Evolutionary conservation across 37 sponge, comb jelly and placozoan species (phyloP).

Genomic region (Eunapius fragilis): DNA sequence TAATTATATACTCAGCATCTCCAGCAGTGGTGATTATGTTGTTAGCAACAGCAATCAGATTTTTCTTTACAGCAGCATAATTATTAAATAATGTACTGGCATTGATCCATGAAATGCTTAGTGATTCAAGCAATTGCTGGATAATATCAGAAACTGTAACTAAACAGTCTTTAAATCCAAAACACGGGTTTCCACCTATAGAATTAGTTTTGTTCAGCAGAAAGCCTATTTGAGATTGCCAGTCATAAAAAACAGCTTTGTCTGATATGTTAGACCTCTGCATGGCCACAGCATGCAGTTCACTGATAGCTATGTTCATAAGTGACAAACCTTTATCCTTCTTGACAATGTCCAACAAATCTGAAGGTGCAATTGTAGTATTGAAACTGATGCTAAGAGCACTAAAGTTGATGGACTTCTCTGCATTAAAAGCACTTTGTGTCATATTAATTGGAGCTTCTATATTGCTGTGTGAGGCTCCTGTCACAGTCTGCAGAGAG

Average conservation of each 20-base stretch:
- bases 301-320: background rate
- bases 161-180: slow-evolving; percentile 40
- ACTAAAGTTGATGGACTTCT: slow-evolving; percentile 5
- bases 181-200: slow-evolving; percentile 13
- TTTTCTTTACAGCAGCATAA: background rate
- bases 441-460: background rate
- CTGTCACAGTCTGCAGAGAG: background rate
- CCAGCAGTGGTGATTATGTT: background rate
- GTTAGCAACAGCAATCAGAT: background rate
- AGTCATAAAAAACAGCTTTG: slow-evolving; percentile 17
- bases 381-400: slow-evolving; percentile 8
- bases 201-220: slow-evolving; percentile 1
- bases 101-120: background rate
- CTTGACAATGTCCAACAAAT: background rate
- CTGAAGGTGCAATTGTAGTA: background rate
- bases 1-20: background rate
- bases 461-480: background rate
- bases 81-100: background rate
- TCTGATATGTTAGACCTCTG: background rate
- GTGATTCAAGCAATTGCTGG: background rate
- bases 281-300: background rate
- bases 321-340: background rate
- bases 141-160: background rate
- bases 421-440: background rate
- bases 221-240: slow-evolving; percentile 32